These are phyloP conservation scores for Genyomyrus donnyi DNA, from an alignment of 2,113 vertebrate species.

Conservation along the genomic window DNA sequence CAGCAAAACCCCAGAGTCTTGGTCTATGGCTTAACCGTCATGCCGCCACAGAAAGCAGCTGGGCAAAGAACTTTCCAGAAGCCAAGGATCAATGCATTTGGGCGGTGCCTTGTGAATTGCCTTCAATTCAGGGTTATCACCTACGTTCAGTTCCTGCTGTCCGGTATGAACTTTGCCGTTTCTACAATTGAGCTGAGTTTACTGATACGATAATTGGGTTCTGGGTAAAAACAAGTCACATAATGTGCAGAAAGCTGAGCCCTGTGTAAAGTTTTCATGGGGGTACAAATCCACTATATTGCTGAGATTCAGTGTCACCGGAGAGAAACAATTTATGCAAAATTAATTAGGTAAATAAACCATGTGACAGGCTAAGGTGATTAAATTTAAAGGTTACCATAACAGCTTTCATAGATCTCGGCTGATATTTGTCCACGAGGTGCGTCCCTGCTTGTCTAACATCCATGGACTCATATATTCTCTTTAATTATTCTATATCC, in stretches of 20 bases:
- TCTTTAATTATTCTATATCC: constrained; percentile 4
- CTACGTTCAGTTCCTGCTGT: neutral
- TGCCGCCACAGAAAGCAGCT: neutral
- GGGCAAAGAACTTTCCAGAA: neutral
- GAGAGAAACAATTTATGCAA: constrained; percentile 20
- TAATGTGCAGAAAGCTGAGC: neutral
- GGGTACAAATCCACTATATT: neutral
- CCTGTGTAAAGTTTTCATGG: neutral
- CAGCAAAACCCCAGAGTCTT: neutral
- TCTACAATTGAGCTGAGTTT: neutral
- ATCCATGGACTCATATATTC: neutral
- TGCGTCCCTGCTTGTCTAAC: neutral
- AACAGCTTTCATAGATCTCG: constrained; percentile 11
- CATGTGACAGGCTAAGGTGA: constrained; percentile 27
- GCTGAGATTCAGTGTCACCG: neutral
- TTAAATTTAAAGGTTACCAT: constrained; percentile 21
- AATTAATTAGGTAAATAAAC: constrained; percentile 37
- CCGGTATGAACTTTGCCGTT: neutral
- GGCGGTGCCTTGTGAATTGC: neutral
- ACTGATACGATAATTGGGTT: neutral
- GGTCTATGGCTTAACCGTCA: neutral
- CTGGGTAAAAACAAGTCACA: neutral
- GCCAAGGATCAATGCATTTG: neutral
- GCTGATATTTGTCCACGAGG: neutral
- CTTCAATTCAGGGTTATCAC: neutral